Evolutionary conservation across 2,797 vertebrate genomes (phyloP), one percentile per base, ranked within the genome.

Genomic region (Stomatorhinus walkeri): DNA sequence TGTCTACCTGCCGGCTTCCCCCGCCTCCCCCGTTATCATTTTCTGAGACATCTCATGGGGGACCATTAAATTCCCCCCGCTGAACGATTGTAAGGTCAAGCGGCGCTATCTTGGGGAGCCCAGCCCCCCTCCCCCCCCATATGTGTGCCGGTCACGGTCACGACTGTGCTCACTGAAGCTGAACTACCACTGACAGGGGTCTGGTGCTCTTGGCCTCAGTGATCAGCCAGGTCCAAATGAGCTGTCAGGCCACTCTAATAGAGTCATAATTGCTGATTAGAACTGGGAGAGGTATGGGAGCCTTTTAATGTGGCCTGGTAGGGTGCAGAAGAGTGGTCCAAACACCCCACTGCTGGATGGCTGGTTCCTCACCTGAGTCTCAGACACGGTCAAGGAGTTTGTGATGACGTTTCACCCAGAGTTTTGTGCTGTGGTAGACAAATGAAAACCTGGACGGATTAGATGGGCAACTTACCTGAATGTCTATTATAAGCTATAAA

Each of bases 221-320:
- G 95, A 95, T 48, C 81, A 85, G 4, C 96, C 95, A 91, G 95
- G 95, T 97, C 96, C 97, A 97, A 97, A 96, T 96, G 96, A 97
- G 95, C 97, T 98, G 98, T 97, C 98, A 97, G 95, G 95, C 91
- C 96, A 95, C 95, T 96, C 97, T 99, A 98, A 99, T 98, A 96
- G 97, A 98, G 96, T 96, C 97, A 98, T 99, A 98, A 99, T 98
- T 98, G 97, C 97, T 96, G 95, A 98, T 98, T 98, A 98, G 96
- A 96, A 95, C 94, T 94, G 92, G 95, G 95, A 95, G 96, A 97
- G 96, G 96, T 96, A 96, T 96, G 95, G 92, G 95, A 96, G 95
- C 94, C 94, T 96, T 96, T 96, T 95, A 95, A 96, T 95, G 95
- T 95, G 95, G 95, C 93, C 95, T 93, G 89, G 91, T 88, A 89